Evolutionary conservation across 2,113 vertebrate genomes (phyloP).

Genomic region (Chaetura pelagica): DNA sequence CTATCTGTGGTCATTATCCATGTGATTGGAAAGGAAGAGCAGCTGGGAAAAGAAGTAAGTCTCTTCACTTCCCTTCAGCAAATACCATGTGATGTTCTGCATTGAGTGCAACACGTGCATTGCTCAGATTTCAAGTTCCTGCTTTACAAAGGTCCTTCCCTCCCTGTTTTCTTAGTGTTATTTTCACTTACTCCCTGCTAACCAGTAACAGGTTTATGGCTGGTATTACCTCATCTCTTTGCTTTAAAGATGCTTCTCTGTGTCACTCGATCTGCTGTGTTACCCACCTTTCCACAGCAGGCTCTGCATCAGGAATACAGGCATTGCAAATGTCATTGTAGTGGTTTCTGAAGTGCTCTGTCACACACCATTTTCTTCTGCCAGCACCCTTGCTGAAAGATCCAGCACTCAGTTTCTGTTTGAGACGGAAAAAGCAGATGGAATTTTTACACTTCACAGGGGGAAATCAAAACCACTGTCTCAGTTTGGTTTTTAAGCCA

Average conservation of each 20-base stretch:
- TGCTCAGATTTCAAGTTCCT: conserved; percentile 4
- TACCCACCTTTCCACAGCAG: conserved; percentile 24
- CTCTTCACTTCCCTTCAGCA: not conserved
- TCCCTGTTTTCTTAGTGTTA: not conserved
- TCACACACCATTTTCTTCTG: not conserved
- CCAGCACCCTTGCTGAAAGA: not conserved
- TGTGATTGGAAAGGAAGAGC: not conserved
- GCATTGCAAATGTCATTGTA: conserved; percentile 21
- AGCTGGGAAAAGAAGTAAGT: not conserved
- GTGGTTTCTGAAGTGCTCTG: conserved; percentile 41
- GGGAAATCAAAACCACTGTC: not conserved
- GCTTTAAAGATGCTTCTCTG: conserved; percentile 6
- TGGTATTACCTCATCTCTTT: not conserved
- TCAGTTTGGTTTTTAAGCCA: not conserved
- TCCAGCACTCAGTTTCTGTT: not conserved
- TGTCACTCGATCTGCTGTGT: conserved; percentile 22
- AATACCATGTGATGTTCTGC: not conserved
- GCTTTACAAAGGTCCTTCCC: not conserved
- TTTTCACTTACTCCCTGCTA: conserved; percentile 8
- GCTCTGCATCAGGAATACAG: conserved; percentile 4
- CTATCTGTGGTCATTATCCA: not conserved
- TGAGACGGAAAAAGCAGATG: conserved; percentile 15
- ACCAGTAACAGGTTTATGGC: conserved; percentile 6
- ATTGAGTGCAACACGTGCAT: not conserved
- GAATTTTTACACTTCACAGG: conserved; percentile 2